Evolutionary conservation across 2,113 vertebrate genomes (phyloP).

Genomic region (Silurus asotus): DNA sequence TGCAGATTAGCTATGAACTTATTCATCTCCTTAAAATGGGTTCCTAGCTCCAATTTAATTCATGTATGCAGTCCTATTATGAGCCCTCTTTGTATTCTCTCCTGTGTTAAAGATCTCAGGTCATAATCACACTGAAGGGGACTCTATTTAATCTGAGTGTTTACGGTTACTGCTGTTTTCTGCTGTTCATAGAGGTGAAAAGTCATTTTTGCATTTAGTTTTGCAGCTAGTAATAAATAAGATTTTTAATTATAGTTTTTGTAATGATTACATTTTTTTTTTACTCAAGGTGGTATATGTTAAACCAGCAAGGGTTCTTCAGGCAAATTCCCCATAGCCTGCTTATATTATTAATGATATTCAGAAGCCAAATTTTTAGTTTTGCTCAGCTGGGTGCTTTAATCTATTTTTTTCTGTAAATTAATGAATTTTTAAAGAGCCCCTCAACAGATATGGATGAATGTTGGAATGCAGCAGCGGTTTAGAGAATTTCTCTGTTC

Average conservation of each 20-base stretch:
- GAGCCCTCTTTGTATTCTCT: conserved; percentile 64
- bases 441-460: conserved; percentile 69
- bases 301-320: conserved; percentile 63
- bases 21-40: conserved; percentile 71
- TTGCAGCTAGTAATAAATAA: conserved; percentile 57
- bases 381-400: conserved; percentile 78
- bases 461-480: conserved; percentile 70
- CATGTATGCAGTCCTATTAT: conserved; percentile 74
- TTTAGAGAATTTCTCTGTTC: conserved; percentile 66
- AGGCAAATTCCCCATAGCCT: conserved; percentile 61
- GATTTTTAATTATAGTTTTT: conserved; percentile 67
- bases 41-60: conserved; percentile 74
- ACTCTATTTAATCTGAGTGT: conserved; percentile 75
- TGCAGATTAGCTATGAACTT: conserved; percentile 72
- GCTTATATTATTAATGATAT: conserved; percentile 79
- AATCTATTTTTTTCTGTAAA: conserved; percentile 83
- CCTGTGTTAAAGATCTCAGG: conserved; percentile 73
- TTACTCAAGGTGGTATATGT: conserved; percentile 69
- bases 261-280: conserved; percentile 63
- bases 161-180: conserved; percentile 74
- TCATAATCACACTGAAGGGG: conserved; percentile 77
- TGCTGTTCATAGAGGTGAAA: conserved; percentile 53
- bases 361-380: conserved; percentile 76
- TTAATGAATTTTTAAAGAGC: conserved; percentile 82
- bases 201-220: conserved; percentile 2